Evolutionary conservation across 2,113 vertebrate species (phyloP), one percentile per base, ranked within the genome.

Genomic region (Eudyptes chrysolophus): DNA sequence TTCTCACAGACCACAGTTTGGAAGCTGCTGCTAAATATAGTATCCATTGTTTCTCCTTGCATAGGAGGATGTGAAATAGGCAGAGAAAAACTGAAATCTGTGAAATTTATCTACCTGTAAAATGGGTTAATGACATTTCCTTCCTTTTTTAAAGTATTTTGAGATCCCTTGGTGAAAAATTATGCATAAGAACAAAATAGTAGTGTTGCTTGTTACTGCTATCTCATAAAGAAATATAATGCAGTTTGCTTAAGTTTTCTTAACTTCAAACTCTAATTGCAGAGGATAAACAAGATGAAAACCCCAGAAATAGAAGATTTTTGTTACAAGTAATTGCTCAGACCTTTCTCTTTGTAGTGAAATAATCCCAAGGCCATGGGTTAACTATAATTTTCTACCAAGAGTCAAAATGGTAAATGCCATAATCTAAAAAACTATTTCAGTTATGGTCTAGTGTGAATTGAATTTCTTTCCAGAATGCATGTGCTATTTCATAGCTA

Each of bases 71-170:
- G 94, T 96, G 86, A 94, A 96, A 84, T 75, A 89, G 75, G 60
- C 87, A 95, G 57, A 94, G 79, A 92, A 94, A 96, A 78, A 16
- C 77, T 71, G 65, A 94, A 92, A 94, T 92, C 70, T 58, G 36
- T 88, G 72, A 86, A 94, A 90, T 94, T 87, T 96, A 72, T 95
- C 66, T 96, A 94, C 92, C 95, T 97, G 92, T 92, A 83, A 90
- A 94, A 85, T 77, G 54, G 49, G 46, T 70, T 74, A 77, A 57
- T 95, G 90, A 42, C n/a, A 13, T 76, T 97, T 96, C 92, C 95
- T 97, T 96, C 94, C 94, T 82, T 90, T 75, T 78, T 42, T 13
- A 6, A 66, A 93, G 52, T 74, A 76, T 81, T 93, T 84, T 93
- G 84, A 85, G 77, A 91, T 68, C 40, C 19, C 34, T 62, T 65